Percentiles rank a stretch among this genome's conserved stretches.
Conservation (phyloP, 35 echinoderm and acorn worm genomes). For the Lytechinus pictus region DNA sequence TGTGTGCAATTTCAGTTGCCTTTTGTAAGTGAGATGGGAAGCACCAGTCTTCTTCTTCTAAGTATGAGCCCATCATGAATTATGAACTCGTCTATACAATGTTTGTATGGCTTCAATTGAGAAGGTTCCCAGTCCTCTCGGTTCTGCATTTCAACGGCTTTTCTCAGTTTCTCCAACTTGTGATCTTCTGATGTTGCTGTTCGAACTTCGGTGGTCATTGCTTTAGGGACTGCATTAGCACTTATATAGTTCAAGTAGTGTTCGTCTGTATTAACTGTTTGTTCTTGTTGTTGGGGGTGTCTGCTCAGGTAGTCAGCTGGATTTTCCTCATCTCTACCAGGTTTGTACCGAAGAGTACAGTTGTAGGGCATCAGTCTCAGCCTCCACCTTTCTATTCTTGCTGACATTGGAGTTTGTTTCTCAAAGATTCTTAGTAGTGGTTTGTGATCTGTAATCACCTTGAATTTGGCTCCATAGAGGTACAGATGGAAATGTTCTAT, state of each 20-base stretch:
- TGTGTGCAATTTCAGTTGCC: constrained; percentile 22
- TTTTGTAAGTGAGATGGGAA: not conserved
- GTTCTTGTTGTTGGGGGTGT: not conserved
- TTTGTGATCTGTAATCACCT: constrained; percentile 55
- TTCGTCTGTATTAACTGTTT: not conserved
- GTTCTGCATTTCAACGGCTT: not conserved
- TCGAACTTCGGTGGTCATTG: constrained; percentile 36
- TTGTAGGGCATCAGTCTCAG: not conserved
- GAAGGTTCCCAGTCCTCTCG: not conserved
- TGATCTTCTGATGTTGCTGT: not conserved
- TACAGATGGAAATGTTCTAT: constrained; percentile 57
- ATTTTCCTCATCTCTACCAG: constrained; percentile 31
- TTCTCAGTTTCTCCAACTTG: constrained; percentile 39
- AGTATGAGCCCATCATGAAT: not conserved
- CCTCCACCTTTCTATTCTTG: constrained; percentile 64
- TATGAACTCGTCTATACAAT: not conserved
- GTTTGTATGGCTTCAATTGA: not conserved
- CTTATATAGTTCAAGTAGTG: constrained; percentile 49
- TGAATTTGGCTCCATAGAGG: no score
- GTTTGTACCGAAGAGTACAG: not conserved
- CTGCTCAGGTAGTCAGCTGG: constrained; percentile 53
- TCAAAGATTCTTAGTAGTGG: constrained; percentile 68
- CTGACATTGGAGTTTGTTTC: constrained; percentile 34
- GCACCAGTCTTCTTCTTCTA: not conserved
- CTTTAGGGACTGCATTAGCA: constrained; percentile 56